Evolutionary conservation across 2,797 vertebrate species (phyloP), one percentile per base, ranked within the genome.

Genomic region (Sparus aurata): DNA sequence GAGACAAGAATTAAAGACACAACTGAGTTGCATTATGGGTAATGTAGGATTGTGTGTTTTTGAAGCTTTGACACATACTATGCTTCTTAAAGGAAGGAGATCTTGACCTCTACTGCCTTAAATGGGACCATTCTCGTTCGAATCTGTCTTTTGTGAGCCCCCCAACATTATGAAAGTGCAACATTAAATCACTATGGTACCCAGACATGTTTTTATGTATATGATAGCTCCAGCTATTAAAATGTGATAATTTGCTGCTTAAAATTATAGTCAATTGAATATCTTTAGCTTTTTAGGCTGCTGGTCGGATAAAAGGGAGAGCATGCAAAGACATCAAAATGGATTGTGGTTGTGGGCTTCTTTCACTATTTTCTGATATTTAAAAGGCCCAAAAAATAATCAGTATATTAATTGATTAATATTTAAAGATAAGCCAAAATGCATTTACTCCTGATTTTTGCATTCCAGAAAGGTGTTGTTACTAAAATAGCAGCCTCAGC

Each of bases 401-500:
- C 3, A 0, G 1, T 11, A 27, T 8, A 65, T 49, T 6, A 58
- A 50, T 57, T 20, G 2, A 16, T 52, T 12, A 13, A 17, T 60
- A 27, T 54, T 60, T 53, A 7, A 41, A 25, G 58, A 50, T 30
- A 62, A 47, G 13, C 20, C 50, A 69, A 55, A 54, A 27, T 45
- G 18, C 34, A 62, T 73, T 46, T 25, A 17, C 52, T 38, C 66
- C 47, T 49, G 22, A 70, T 64, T 71, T 83, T 60, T 73, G 65
- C 18, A 71, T 69, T 43, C 73, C 43, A 61, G 52, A 70, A 66
- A 77, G 18, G 54, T 66, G 74, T 80, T 41, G 58, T 63, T 17
- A 55, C 45, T 27, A 76, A 55, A 85, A 89, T 60, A 83, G 86
- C 84, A 75, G 66, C 79, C 69, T 91, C 87, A 81, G 85, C 88